A percentile compares a stretch with the other conserved stretches of the same genome.
phyloP scores from a whole-genome alignment of 2,113 vertebrate genomes.

The Corvus hawaiiensis region DNA sequence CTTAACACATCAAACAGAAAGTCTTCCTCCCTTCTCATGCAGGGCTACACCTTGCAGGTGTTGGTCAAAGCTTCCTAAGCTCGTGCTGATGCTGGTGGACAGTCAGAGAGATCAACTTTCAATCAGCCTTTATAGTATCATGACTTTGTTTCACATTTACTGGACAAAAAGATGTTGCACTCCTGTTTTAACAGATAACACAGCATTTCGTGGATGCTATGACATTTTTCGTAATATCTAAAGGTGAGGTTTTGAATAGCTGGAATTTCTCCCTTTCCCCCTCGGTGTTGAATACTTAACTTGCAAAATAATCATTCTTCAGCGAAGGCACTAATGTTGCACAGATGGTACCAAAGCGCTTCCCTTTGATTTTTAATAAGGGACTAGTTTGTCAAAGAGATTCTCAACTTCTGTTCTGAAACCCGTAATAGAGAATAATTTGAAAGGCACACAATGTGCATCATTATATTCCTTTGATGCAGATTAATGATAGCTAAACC shows the following conservation, averaged over 20 bases:
- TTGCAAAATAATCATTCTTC: conserved; percentile 71
- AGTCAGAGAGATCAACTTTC: background rate
- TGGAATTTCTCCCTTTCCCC: conserved; percentile 34
- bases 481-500: conserved; percentile 76
- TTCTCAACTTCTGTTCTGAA: conserved; percentile 75
- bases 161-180: background rate
- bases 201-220: conserved; percentile 10
- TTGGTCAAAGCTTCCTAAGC: background rate
- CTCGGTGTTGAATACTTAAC: conserved; percentile 51
- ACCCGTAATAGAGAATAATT: conserved; percentile 75
- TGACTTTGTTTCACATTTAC: background rate
- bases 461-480: conserved; percentile 79
- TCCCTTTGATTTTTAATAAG: conserved; percentile 79
- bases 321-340: conserved; percentile 70
- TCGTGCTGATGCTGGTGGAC: background rate
- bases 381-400: conserved; percentile 74
- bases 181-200: background rate
- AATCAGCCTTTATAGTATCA: background rate
- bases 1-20: background rate
- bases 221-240: conserved; percentile 44
- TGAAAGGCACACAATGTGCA: conserved; percentile 73
- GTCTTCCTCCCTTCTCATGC: background rate
- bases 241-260: conserved; percentile 56
- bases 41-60: conserved; percentile 39
- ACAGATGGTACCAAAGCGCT: conserved; percentile 76